Evolutionary conservation across 2,797 vertebrate genomes (phyloP), one percentile per base, ranked within the genome.

Genomic region (Sandelia bainsii): DNA sequence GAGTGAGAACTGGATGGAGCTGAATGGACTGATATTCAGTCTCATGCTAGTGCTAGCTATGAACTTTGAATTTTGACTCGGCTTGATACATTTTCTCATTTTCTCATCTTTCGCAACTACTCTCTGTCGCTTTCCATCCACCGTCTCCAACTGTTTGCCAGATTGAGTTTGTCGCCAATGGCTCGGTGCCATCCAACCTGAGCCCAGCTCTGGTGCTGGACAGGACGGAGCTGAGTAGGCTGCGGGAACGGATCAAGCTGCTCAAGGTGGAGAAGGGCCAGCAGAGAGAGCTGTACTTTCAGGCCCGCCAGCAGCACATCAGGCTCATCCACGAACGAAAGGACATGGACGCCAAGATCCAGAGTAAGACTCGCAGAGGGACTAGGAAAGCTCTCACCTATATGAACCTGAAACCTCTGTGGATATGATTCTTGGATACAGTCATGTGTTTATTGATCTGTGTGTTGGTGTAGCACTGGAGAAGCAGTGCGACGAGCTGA

Each of bases 131-230:
- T 2, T 10, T 51, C 20, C 25, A 39, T 49, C 5, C 11, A 19
- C 13, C 16, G 11, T 40, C 11, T 46, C 27, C 8, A 6, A 54
- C 23, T 3, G 0, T 40, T 20, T 14, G 3, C 25, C 58, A 93
- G 92, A 88, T 98, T 57, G 92, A 96, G 65, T 95, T 92, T 67
- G 46, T 95, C 23, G 49, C 70, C 5, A 76, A 94, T 19, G 93
- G 91, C 52, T 66, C 89, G n/a, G 73, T 96, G 72, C 95, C 95
- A 0, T 64, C 34, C 4, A 93, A 97, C 75, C 90, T 98, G 79
- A 94, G 93, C 8, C 80, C 89, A 5, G 90, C 93, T 0, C 70
- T 99, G 89, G 92, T 98, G 25, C 92, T 99, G 90, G 94, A 94
- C 67, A 91, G 87, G 34, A 57, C 29, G 0, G 92, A 95, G 48